Base-by-base conservation (phyloP, 2,888 invertebrate genomes). In the Heliconius hortense region DNA sequence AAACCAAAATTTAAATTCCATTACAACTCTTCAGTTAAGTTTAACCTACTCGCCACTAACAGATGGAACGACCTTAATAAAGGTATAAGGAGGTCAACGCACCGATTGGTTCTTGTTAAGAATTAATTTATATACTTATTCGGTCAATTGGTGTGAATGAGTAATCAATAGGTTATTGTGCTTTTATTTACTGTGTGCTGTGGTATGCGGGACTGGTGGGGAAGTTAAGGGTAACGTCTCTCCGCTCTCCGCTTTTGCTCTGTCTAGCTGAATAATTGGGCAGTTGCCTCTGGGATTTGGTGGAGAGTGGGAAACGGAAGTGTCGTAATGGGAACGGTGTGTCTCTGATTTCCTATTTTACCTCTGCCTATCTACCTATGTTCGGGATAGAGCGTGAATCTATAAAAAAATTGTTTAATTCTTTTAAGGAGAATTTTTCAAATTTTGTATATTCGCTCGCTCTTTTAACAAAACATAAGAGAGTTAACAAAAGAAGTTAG, bases 91-190 rank as follows among this genome's bases (percentile, higher is more conserved):
- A 76, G 82, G 83, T 81, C 83, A 80, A 80, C 79, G 81, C 75
- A 80, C 81, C 75, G 39, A 71, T 71, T 39, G 79, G 75, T 80
- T 80, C 81, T 82, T 79, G 80, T 79, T 80, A 81, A 78, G 81
- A 81, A 81, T 82, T 82, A 80, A 82, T 82, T 82, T 82, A 80
- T 81, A 80, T 81, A 81, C 80, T 81, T 81, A 82, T 80, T 80
- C 79, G 74, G 79, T 72, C 81, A 82, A 82, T 81, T 82, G 80
- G 75, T 80, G 79, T 78, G 79, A 67, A 78, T 76, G 73, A 73
- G 76, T 78, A 73, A 60, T 76, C 74, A 68, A 78, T 67, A 48
- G 76, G 71, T 75, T 78, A 76, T 53, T 56, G 31, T n/a, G 24
- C 39, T 39, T 64, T n/a, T 28, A 13, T 53, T 5, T 21, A 3